These are phyloP conservation scores for Microcebus ravelobensis DNA, from an alignment of 2,113 vertebrate genomes.

Conservation along the genomic window DNA sequence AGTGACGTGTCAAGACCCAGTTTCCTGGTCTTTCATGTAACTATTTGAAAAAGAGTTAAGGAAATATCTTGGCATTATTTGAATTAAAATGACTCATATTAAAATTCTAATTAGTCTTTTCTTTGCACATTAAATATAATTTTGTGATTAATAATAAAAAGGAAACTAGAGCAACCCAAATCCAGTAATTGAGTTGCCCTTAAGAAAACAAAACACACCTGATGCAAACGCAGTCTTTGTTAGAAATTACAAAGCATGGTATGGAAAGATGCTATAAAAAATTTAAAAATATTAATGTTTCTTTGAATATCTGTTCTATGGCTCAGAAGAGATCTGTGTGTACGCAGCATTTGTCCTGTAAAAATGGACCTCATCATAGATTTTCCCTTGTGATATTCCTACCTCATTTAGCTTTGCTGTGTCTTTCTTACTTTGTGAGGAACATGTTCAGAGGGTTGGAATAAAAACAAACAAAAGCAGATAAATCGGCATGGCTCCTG, in stretches of 20 bases:
- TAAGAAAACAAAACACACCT: conserved; percentile 52
- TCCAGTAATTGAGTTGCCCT: not conserved
- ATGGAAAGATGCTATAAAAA: not conserved
- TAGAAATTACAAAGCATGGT: not conserved
- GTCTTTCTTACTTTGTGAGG: conserved; percentile 2
- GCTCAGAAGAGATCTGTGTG: not conserved
- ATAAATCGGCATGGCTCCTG: not conserved
- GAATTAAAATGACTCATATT: conserved; percentile 80
- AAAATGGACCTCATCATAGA: not conserved
- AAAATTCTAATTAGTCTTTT: conserved; percentile 80
- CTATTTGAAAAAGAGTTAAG: conserved; percentile 80
- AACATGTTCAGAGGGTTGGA: not conserved
- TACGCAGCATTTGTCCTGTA: not conserved
- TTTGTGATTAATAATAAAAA: conserved; percentile 66
- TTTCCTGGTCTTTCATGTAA: conserved; percentile 79
- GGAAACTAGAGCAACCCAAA: conserved; percentile 70
- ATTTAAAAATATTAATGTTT: conserved; percentile 16
- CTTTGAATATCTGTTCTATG: not conserved
- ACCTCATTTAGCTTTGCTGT: not conserved
- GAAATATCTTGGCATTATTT: conserved; percentile 80
- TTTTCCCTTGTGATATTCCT: not conserved
- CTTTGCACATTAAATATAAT: conserved; percentile 72
- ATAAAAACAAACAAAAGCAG: conserved; percentile 17
- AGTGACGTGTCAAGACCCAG: conserved; percentile 77
- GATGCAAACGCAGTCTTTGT: conserved; percentile 55